A percentile compares a stretch with the other conserved stretches of the same genome.
Evolutionary conservation across 2,113 vertebrate species (phyloP).

Genomic region (Seriola quinqueradiata): DNA sequence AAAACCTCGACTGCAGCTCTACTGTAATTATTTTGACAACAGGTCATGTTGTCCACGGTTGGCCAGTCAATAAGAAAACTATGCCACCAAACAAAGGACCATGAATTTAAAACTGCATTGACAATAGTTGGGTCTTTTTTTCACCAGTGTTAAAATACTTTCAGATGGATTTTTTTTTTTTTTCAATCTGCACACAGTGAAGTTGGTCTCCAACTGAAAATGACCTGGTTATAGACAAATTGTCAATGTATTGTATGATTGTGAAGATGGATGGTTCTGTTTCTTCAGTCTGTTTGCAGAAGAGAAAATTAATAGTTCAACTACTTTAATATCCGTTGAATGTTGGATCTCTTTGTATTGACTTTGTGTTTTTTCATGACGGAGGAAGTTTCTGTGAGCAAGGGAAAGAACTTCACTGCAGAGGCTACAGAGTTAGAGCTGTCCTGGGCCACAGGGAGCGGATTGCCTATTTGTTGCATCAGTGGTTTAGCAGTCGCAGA

Average conservation of each 20-base stretch:
- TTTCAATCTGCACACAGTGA: not conserved
- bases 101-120: not conserved
- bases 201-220: not conserved
- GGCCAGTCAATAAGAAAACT: slow-evolving; percentile 11
- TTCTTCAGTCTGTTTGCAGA: not conserved
- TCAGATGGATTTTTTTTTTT: not conserved
- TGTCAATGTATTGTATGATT: not conserved
- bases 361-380: slow-evolving; percentile 23
- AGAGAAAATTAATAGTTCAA: not conserved
- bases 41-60: slow-evolving; percentile 8
- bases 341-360: not conserved
- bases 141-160: slow-evolving; percentile 4
- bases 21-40: slow-evolving; percentile 11
- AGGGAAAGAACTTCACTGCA: slow-evolving; percentile 33
- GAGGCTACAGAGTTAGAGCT: slow-evolving; percentile 54
- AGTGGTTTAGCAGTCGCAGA: slow-evolving; percentile 70
- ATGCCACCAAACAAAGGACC: not conserved
- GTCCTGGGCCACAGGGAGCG: slow-evolving; percentile 73
- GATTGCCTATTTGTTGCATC: slow-evolving; percentile 84
- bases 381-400: slow-evolving; percentile 23
- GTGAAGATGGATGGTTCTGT: not conserved
- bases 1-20: not conserved
- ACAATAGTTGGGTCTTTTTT: not conserved
- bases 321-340: not conserved
- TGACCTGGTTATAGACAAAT: not conserved